A percentile compares a stretch with the other conserved stretches of the same genome.
Evolutionary conservation across 2,113 vertebrate species (phyloP).

Genomic region (Chamaetylas fuelleborni): DNA sequence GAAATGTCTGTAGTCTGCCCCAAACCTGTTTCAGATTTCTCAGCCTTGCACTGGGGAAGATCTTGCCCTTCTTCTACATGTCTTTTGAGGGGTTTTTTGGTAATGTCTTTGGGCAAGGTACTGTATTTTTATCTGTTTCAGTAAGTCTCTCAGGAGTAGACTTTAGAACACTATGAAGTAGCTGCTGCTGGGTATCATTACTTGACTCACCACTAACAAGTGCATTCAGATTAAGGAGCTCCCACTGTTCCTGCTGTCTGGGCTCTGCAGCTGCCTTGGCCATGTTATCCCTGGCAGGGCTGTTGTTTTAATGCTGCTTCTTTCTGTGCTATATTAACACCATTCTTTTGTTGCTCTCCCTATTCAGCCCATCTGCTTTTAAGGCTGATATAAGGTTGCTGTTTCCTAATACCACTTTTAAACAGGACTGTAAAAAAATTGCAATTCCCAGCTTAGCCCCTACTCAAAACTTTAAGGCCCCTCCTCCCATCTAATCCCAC

Average conservation of each 20-base stretch:
- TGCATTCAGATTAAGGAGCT: not conserved
- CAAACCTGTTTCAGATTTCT: not conserved
- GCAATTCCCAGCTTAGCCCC: not conserved
- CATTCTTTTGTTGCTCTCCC: not conserved
- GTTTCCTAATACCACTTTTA: not conserved
- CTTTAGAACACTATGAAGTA: not conserved
- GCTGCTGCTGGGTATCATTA: not conserved
- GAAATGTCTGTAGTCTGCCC: not conserved
- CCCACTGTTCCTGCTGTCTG: not conserved
- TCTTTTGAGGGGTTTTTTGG: not conserved
- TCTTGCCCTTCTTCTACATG: not conserved
- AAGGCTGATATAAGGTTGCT: not conserved
- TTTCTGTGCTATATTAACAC: not conserved
- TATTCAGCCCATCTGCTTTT: not conserved
- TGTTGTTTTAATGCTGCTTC: not conserved
- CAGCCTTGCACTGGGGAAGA: not conserved
- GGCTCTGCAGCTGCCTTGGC: not conserved
- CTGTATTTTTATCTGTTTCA: not conserved
- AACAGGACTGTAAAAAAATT: not conserved
- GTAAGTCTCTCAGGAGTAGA: not conserved
- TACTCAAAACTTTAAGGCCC: not conserved
- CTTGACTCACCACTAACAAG: not conserved
- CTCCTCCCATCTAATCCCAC: not conserved
- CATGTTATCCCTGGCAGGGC: not conserved
- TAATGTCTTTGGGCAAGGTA: not conserved